Evolutionary conservation across 2,888 invertebrate species (phyloP).

Genomic region (Agriopis leucophaearia): DNA sequence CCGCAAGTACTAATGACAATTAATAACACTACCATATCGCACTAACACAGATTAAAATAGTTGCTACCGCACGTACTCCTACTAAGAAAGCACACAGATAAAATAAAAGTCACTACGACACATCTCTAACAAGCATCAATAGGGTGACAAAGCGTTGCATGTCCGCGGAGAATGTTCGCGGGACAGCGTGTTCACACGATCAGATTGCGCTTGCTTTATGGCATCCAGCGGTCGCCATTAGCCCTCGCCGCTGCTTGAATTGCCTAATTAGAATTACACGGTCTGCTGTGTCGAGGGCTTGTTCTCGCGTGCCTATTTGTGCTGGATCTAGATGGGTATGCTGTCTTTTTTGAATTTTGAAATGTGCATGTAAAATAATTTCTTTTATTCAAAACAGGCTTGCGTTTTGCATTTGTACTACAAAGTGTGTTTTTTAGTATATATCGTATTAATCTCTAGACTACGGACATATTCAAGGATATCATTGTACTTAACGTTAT

Average conservation of each 20-base stretch:
- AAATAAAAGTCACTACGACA: conserved; percentile 5
- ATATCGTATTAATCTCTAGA: too few species aligned
- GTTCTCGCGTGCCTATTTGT: conserved; percentile 63
- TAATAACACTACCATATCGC: conserved; percentile 30
- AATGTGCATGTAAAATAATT: conserved; percentile 43
- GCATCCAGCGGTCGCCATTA: conserved; percentile 77
- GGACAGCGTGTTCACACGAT: conserved; percentile 83
- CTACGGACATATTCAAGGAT: too few species aligned
- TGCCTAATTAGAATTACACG: conserved; percentile 85
- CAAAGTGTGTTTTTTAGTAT: too few species aligned
- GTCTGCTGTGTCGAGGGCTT: conserved; percentile 58
- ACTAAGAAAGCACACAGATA: conserved; percentile 5
- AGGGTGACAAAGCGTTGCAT: conserved; percentile 85
- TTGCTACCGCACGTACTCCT: conserved; percentile 6
- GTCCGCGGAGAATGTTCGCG: conserved; percentile 73
- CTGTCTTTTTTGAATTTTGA: conserved; percentile 36
- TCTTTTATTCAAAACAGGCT: conserved; percentile 14
- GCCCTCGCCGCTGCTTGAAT: conserved; percentile 73
- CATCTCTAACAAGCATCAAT: conserved; percentile 50
- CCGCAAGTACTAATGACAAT: conserved; percentile 20
- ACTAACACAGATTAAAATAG: conserved; percentile 11
- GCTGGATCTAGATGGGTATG: conserved; percentile 57
- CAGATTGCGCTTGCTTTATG: conserved; percentile 81
- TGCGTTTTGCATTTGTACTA: neutral
- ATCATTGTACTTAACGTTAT: too few species aligned